Evolutionary conservation across 2,888 invertebrate species (phyloP).

Genomic region (Epinotia nisella): DNA sequence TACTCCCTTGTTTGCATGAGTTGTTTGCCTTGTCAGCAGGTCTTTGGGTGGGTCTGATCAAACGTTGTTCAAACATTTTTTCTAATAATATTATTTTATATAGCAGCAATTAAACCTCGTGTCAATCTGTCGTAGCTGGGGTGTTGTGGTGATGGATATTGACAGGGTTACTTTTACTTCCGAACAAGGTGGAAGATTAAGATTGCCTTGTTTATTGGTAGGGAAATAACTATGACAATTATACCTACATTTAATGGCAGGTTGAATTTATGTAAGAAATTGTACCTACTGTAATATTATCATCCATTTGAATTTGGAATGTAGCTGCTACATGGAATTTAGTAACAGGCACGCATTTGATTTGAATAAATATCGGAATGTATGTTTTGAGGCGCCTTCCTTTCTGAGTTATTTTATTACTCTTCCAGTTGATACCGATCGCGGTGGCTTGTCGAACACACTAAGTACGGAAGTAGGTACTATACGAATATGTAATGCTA

Average conservation of each 20-base stretch:
- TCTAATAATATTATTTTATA: slow-evolving; percentile 59
- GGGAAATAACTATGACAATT: too few species aligned
- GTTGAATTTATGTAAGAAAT: not conserved
- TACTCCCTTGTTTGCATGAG: slow-evolving; percentile 65
- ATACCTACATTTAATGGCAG: too few species aligned
- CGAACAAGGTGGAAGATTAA: slow-evolving; percentile 5
- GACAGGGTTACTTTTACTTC: slow-evolving; percentile 25
- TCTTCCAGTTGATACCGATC: slow-evolving; percentile 33
- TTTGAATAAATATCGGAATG: slow-evolving; percentile 41
- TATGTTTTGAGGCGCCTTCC: slow-evolving; percentile 37
- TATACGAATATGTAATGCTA: not conserved
- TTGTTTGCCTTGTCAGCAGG: slow-evolving; percentile 55
- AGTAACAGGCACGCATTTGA: slow-evolving; percentile 31
- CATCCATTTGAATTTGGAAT: not conserved
- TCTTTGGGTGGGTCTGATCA: slow-evolving; percentile 67
- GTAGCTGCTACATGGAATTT: slow-evolving; percentile 13
- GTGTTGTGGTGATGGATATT: slow-evolving; percentile 48
- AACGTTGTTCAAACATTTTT: slow-evolving; percentile 59
- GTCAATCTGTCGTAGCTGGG: slow-evolving; percentile 50
- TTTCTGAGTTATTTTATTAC: slow-evolving; percentile 29
- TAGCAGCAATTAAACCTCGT: slow-evolving; percentile 54
- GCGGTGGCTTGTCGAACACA: slow-evolving; percentile 20
- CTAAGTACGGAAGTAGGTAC: not conserved
- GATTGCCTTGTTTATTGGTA: not conserved
- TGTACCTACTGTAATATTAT: not conserved